phyloP scores from a whole-genome alignment of 2,888 invertebrate species.

The Spilarctia lutea region DNA sequence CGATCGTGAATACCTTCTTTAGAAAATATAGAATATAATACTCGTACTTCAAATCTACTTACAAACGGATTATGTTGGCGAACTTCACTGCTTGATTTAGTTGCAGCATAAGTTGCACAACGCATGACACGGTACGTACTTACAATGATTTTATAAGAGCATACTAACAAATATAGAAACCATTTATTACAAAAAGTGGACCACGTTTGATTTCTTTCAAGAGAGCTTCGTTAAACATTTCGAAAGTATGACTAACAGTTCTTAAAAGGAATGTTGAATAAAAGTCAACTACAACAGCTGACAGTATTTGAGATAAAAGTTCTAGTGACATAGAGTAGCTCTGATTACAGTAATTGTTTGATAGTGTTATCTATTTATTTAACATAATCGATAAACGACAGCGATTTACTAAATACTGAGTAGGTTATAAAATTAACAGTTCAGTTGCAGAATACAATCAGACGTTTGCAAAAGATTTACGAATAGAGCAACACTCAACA shows the following conservation, averaged over 20 bases:
- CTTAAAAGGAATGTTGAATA: conserved; percentile 21
- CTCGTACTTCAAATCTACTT: neutral
- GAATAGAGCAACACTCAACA: neutral
- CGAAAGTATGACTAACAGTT: conserved; percentile 52
- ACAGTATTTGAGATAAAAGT: neutral
- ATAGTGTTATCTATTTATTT: neutral
- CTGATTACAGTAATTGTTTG: neutral
- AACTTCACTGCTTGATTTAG: conserved; percentile 46
- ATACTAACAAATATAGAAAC: conserved; percentile 67
- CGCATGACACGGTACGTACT: conserved; percentile 37
- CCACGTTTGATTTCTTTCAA: conserved; percentile 63
- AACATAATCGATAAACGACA: neutral
- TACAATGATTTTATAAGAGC: conserved; percentile 46
- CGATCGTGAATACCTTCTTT: conserved; percentile 38
- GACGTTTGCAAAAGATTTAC: neutral
- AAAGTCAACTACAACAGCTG: conserved; percentile 23
- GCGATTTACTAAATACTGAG: neutral
- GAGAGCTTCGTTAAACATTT: conserved; percentile 61
- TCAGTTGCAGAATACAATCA: neutral
- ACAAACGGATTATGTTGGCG: conserved; percentile 33
- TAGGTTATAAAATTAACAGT: neutral
- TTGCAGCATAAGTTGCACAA: conserved; percentile 62
- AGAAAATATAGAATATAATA: conserved; percentile 23
- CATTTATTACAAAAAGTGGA: conserved; percentile 64
- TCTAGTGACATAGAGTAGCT: neutral